A percentile compares a stretch with the other conserved stretches of the same genome.
Conservation (phyloP, 2,888 invertebrate species). For the Mycalesis mineus region DNA sequence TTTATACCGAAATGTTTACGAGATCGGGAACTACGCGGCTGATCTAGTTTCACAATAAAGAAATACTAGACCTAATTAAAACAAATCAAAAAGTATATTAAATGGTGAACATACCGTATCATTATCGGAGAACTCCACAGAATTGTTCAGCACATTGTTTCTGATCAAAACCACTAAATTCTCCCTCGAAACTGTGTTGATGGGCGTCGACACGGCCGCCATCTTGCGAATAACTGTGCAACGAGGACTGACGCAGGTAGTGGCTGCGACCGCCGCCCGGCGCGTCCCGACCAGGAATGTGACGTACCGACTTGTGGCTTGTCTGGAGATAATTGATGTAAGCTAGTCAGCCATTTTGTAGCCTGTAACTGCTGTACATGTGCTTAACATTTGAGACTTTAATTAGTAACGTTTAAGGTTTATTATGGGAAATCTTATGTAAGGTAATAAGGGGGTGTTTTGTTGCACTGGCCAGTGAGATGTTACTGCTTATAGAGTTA, state of each 20-base stretch:
- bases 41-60: too few relatives aligned
- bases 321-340: not conserved
- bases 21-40: too few relatives aligned
- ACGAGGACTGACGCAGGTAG: not conserved
- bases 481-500: too few relatives aligned
- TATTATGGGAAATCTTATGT: not conserved
- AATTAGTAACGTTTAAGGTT: not conserved
- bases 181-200: conserved; percentile 53
- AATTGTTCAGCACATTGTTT: conserved; percentile 55
- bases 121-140: conserved; percentile 49
- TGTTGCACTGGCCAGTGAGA: too few relatives aligned
- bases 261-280: not conserved
- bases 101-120: conserved; percentile 42
- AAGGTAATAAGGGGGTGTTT: too few relatives aligned
- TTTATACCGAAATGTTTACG: too few relatives aligned
- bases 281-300: not conserved
- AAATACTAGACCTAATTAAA: too few relatives aligned
- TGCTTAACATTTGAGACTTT: not conserved
- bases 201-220: conserved; percentile 51
- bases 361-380: too few relatives aligned
- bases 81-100: conserved; percentile 16
- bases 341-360: not conserved
- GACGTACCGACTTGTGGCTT: not conserved
- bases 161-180: conserved; percentile 50
- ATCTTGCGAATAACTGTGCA: conserved; percentile 36